Evolutionary conservation across 2,888 invertebrate genomes (phyloP), one percentile per base, ranked within the genome.

Genomic region (Acheta domesticus): DNA sequence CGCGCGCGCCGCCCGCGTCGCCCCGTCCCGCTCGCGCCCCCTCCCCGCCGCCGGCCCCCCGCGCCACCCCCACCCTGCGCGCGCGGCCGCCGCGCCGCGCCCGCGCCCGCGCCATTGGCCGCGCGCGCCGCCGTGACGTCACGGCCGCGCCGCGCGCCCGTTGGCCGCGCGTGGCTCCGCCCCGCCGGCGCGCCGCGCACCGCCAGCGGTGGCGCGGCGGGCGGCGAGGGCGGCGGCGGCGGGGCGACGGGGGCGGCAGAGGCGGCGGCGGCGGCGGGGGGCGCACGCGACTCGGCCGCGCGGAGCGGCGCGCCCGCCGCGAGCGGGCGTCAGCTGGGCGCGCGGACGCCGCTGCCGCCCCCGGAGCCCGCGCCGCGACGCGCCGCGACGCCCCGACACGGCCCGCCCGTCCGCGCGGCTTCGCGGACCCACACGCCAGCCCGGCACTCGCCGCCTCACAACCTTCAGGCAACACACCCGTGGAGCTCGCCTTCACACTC

Each of bases 291-390:
- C 88, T 89, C 89, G 87, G 86, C 87, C 87, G 87, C 86, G 36
- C 36, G 36, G 36, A 36, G 36, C 36, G 36, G 36, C 36, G 75
- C n/a, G 23, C 19, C 23, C 20, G 86, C 86, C 86, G 88, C 87
- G 86, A 21, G 86, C 84, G 84, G 84, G 85, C 84, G 85, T 84
- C 82, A 83, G 80, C 82, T 85, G 87, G 88, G 88, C 88, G 87
- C 87, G 87, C 87, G 87, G 8, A 87, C 87, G 88, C 88, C 86
- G 83, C 84, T 88, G 88, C 84, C 87, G 88, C 88, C 89, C 89
- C 89, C 89, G 89, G 90, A 90, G 90, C 91, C 85, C 89, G 90
- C 89, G 89, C 12, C 20, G 36, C 16, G 48, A 11, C 76, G 75
- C 36, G 23, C 20, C 23, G 75, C 36, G 21, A 23, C 75, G 75